phyloP scores from a whole-genome alignment of 2,888 invertebrate species.

The Pachydiplax longipennis region DNA sequence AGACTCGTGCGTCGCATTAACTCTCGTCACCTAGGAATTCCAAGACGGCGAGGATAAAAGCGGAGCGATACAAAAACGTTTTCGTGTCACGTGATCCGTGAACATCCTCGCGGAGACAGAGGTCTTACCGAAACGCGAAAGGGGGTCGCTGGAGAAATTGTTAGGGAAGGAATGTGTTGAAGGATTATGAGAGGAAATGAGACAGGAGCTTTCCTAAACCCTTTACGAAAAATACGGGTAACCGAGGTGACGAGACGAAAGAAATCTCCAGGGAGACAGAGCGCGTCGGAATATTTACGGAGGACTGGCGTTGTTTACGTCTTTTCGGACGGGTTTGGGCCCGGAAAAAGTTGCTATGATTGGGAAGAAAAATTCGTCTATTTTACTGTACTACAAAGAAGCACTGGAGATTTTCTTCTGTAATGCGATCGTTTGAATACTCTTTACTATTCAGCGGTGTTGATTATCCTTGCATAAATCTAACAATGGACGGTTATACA shows the following conservation, averaged over 20 bases:
- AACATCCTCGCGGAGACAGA: not conserved
- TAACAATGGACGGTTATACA: too few relatives aligned
- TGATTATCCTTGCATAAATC: too few relatives aligned
- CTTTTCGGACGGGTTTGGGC: too few relatives aligned
- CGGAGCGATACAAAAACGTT: not conserved
- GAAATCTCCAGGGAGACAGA: not conserved
- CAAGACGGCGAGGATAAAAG: not conserved
- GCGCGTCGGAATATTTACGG: not conserved
- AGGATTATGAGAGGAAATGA: not conserved
- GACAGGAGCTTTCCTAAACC: not conserved
- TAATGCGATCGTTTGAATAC: too few relatives aligned
- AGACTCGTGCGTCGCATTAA: not conserved
- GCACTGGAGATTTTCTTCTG: too few relatives aligned
- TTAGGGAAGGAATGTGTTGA: not conserved
- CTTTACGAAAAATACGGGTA: not conserved
- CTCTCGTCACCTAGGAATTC: not conserved
- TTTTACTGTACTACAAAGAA: too few relatives aligned
- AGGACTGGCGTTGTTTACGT: not conserved
- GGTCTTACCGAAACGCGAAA: not conserved
- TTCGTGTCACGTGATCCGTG: not conserved
- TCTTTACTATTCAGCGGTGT: too few relatives aligned
- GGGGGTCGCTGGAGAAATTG: not conserved
- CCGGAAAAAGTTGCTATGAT: too few relatives aligned
- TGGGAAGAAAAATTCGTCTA: too few relatives aligned
- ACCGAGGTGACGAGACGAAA: not conserved